These are phyloP conservation scores for Amblyopsis rosae DNA, from an alignment of 2,113 vertebrate species.

Conservation along the genomic window DNA sequence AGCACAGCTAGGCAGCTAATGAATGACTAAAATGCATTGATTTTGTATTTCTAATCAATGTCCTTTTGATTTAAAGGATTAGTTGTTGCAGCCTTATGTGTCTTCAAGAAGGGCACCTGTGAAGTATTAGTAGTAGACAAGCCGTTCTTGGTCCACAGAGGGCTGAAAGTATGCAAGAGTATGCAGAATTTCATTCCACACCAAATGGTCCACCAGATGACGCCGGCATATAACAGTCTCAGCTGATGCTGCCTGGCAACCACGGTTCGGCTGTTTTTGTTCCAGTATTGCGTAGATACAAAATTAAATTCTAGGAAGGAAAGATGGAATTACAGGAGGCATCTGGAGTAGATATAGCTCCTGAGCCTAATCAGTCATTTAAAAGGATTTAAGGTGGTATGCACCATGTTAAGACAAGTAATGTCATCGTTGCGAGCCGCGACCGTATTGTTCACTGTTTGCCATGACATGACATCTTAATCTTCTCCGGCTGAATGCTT, in stretches of 20 bases:
- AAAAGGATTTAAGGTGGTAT: slow-evolving; percentile 13
- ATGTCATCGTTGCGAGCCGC: not conserved
- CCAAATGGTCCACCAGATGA: too few relatives aligned
- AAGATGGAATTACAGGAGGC: slow-evolving; percentile 32
- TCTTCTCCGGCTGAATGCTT: not conserved
- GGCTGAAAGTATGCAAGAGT: too few relatives aligned
- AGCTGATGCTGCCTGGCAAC: slow-evolving; percentile 72
- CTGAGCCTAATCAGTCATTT: slow-evolving; percentile 22
- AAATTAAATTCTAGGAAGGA: slow-evolving; percentile 53
- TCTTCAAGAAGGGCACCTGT: too few relatives aligned
- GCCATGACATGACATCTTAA: not conserved
- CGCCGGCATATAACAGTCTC: slow-evolving; percentile 10
- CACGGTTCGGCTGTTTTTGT: slow-evolving; percentile 59
- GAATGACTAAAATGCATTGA: too few relatives aligned
- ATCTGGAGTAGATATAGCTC: slow-evolving; percentile 13
- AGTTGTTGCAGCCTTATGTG: too few relatives aligned
- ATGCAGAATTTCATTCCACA: too few relatives aligned
- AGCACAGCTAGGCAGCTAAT: too few relatives aligned
- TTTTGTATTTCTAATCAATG: too few relatives aligned
- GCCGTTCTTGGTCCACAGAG: too few relatives aligned
- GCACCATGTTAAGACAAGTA: not conserved
- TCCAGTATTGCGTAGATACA: slow-evolving; percentile 65
- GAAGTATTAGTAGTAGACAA: too few relatives aligned
- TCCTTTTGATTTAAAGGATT: too few relatives aligned
- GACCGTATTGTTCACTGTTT: slow-evolving; percentile 1